phyloP scores from a whole-genome alignment of 1,140 invertebrate genomes.

The Parapsyche elsis region DNA sequence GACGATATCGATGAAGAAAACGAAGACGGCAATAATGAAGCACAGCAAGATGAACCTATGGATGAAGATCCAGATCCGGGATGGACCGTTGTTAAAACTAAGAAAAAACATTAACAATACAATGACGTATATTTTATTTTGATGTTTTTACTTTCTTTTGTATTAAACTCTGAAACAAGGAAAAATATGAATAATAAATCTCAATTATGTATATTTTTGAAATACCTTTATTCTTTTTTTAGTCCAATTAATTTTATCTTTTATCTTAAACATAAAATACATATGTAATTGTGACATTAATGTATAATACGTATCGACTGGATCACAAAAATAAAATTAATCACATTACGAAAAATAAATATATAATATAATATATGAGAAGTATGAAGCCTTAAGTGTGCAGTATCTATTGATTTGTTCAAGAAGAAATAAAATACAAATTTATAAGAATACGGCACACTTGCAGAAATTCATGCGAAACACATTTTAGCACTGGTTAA shows the following conservation, averaged over 20 bases:
- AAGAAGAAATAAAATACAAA: no score
- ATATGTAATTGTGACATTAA: neutral
- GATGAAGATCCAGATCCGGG: conserved; percentile 66
- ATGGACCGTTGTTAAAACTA: conserved; percentile 67
- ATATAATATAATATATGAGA: no score
- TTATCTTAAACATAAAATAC: conserved; percentile 7
- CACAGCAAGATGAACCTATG: conserved; percentile 57
- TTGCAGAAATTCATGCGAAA: no score
- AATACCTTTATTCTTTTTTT: neutral
- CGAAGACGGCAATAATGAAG: conserved; percentile 58
- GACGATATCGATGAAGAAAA: conserved; percentile 58
- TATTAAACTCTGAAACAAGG: no score
- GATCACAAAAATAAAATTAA: no score
- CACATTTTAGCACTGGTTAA: no score
- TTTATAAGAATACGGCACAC: no score
- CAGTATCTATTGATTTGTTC: no score
- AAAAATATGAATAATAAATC: no score
- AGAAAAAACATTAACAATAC: conserved; percentile 58
- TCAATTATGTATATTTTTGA: neutral
- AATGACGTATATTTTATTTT: neutral
- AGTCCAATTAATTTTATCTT: neutral
- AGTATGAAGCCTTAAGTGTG: no score
- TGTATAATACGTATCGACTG: neutral
- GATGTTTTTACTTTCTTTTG: neutral
- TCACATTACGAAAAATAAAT: no score